Percentiles rank a stretch among this genome's conserved stretches.
Evolutionary conservation across 2,888 invertebrate species (phyloP).

Genomic region (Drosophila merina): DNA sequence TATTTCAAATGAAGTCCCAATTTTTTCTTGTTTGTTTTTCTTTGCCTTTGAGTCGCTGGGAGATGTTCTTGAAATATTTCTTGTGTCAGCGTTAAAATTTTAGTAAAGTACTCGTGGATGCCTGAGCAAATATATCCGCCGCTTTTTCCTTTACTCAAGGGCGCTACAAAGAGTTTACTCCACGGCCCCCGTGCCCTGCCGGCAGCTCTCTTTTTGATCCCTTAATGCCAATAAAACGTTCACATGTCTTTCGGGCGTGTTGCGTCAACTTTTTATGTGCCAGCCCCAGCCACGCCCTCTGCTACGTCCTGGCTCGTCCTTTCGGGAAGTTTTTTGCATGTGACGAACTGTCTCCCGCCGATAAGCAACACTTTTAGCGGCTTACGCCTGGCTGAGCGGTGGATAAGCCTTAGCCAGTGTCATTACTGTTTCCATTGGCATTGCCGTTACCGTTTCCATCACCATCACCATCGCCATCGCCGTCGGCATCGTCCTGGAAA

Average conservation of each 20-base stretch:
- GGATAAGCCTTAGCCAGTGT: constrained; percentile 38
- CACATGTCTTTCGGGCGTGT: constrained; percentile 72
- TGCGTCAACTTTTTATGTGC: constrained; percentile 70
- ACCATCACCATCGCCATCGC: background rate
- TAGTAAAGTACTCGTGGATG: constrained; percentile 64
- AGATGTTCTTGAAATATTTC: constrained; percentile 65
- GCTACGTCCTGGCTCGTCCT: background rate
- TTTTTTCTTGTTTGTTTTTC: constrained; percentile 5
- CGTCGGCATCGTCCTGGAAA: constrained; percentile 27
- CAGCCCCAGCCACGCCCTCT: constrained; percentile 29
- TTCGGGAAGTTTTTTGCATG: constrained; percentile 45
- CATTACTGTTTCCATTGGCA: constrained; percentile 16
- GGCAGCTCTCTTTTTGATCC: constrained; percentile 63
- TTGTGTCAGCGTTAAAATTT: constrained; percentile 77
- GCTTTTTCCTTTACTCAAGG: constrained; percentile 57
- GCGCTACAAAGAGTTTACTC: constrained; percentile 70
- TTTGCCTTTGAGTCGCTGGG: constrained; percentile 24
- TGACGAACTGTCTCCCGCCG: constrained; percentile 50
- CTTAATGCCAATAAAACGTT: constrained; percentile 79
- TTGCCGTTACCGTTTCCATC: constrained; percentile 1
- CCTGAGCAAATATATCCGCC: constrained; percentile 66
- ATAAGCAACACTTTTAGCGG: constrained; percentile 66
- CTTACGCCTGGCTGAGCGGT: constrained; percentile 54
- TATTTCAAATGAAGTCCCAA: background rate
- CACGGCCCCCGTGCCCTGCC: constrained; percentile 14